Evolutionary conservation across 2,113 vertebrate species (phyloP), one percentile per base, ranked within the genome.

Genomic region (Apteryx owenii): DNA sequence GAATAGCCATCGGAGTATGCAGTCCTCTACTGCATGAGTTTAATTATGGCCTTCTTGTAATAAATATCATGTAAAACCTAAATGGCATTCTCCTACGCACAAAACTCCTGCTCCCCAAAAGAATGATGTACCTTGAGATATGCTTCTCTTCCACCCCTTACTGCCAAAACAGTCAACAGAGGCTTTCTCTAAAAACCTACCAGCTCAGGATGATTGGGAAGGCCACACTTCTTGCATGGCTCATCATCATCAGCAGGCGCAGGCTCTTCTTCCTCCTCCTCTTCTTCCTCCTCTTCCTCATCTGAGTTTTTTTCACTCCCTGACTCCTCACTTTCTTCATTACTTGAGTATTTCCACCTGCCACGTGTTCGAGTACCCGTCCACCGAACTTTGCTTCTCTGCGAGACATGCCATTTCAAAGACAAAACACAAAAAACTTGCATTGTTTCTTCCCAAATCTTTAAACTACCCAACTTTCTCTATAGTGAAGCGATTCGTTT

Each of bases 141-240:
- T n/a, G 68, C 33, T 42, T 62, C 28, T 15, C 40, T 38, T 3
- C 26, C 65, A 83, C 48, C 50, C 14, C 19, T 60, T 60, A 62
- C 8, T 20, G 40, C 70, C 50, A 6, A 8, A 50, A 58, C 9
- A 16, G 54, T 16, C 40, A 48, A 26, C 4, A 44, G 51, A 25
- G 29, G 42, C 29, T 21, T 68, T 7, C 54, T 33, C 40, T 38
- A 71, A 44, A 54, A n/a, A 94, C 99, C 8, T 94, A 99, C 99
- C 97, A 99, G 98, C 94, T 99, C 99, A 0, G 99, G 99, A 65
- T 99, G 99, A 88, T 99, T 99, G 73, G 99, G 99, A 95, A 99
- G 99, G 89, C 99, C 98, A 90, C 99, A 99, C 95, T 99, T 99
- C 95, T 99, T 99, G 98, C 99, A 99, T 0, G 99, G 99, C 31